phyloP scores from a whole-genome alignment of 2,888 invertebrate genomes.

The Agrochola litura region DNA sequence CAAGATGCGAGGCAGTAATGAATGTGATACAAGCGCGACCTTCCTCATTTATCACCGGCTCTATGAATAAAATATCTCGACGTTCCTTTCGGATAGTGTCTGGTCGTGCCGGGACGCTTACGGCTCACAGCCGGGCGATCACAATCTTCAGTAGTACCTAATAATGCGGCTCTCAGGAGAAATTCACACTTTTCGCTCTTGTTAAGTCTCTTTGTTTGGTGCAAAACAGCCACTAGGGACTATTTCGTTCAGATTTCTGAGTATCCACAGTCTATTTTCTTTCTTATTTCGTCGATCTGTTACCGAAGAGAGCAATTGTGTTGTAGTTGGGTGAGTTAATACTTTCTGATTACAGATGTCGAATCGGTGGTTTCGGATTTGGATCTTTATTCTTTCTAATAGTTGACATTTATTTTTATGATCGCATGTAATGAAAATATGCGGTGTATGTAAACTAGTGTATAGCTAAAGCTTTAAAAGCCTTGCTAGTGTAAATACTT shows the following conservation, averaged over 20 bases:
- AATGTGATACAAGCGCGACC: conserved; percentile 86
- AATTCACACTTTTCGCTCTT: conserved; percentile 77
- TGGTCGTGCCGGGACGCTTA: conserved; percentile 84
- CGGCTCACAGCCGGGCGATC: conserved; percentile 80
- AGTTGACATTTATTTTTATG: neutral
- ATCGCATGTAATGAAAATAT: neutral
- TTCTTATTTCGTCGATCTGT: conserved; percentile 45
- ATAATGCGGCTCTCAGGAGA: conserved; percentile 82
- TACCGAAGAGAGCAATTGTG: conserved; percentile 16
- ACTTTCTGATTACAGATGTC: conserved; percentile 2
- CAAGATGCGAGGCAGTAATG: conserved; percentile 86
- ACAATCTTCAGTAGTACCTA: conserved; percentile 81
- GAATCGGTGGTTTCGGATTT: neutral
- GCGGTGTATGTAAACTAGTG: neutral
- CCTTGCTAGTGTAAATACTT: neutral
- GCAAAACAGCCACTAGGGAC: conserved; percentile 74
- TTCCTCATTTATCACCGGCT: conserved; percentile 87
- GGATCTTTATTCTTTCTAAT: neutral
- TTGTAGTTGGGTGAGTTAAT: conserved; percentile 6
- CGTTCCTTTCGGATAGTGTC: conserved; percentile 84
- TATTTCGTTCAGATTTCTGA: conserved; percentile 64
- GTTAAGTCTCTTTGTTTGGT: conserved; percentile 75
- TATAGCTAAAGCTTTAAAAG: neutral
- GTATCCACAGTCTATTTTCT: conserved; percentile 46
- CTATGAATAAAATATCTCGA: conserved; percentile 89